Conservation (phyloP, 2,888 invertebrate genomes). For the Acleris emargana region DNA sequence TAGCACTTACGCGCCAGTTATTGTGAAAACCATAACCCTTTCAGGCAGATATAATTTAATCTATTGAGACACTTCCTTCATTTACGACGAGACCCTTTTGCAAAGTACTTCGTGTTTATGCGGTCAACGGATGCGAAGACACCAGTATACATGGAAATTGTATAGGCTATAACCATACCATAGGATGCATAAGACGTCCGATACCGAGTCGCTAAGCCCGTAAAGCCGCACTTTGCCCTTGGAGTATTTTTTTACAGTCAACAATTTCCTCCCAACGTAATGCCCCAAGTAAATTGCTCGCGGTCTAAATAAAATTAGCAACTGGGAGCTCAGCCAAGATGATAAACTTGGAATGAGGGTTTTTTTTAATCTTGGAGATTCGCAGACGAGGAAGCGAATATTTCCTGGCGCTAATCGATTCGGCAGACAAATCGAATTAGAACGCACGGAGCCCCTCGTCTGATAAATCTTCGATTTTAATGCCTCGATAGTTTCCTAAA, state of each 20-base stretch:
- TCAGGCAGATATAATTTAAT: conserved; percentile 24
- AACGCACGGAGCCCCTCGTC: conserved; percentile 43
- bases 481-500: conserved; percentile 56
- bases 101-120: conserved; percentile 16
- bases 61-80: conserved; percentile 25
- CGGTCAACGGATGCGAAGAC: conserved; percentile 16
- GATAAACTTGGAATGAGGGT: background rate
- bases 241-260: background rate
- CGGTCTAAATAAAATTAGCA: conserved; percentile 17
- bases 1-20: conserved; percentile 24
- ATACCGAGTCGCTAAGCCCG: conserved; percentile 6
- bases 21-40: conserved; percentile 16
- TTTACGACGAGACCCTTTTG: conserved; percentile 24
- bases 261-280: background rate
- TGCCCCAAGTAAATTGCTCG: background rate
- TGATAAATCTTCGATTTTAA: conserved; percentile 64
- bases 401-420: conserved; percentile 66
- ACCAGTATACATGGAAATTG: background rate
- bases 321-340: conserved; percentile 1
- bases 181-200: background rate
- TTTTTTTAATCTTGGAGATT: conserved; percentile 4
- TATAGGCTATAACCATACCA: background rate
- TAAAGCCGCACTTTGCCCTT: background rate
- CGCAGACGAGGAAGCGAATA: conserved; percentile 36
- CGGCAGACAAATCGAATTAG: conserved; percentile 67